These are phyloP conservation scores for Eupelmus urozonus DNA, from an alignment of 2,888 invertebrate genomes.

Conservation along the genomic window DNA sequence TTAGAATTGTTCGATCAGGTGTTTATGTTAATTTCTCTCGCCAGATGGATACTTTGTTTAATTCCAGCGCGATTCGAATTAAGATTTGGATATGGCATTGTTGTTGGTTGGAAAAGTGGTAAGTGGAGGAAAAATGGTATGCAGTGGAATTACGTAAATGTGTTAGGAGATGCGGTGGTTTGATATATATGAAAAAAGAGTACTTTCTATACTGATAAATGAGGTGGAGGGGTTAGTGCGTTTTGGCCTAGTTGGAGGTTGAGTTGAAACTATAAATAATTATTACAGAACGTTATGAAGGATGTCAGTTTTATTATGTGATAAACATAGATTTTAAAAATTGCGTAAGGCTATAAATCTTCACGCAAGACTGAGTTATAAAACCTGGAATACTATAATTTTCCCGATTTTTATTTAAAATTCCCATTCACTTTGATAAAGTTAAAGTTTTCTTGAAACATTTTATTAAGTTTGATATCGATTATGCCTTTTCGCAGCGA, in stretches of 20 bases:
- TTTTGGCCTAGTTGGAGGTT: neutral
- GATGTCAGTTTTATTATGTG: constrained; percentile 15
- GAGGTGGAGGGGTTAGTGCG: neutral
- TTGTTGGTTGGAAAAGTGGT: neutral
- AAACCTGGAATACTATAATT: constrained; percentile 4
- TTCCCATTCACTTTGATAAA: neutral
- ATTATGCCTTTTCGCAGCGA: too few relatives aligned
- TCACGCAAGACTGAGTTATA: neutral
- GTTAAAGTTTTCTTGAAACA: neutral
- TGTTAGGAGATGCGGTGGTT: neutral
- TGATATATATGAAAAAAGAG: constrained; percentile 8
- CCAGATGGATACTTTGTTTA: neutral
- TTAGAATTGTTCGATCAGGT: constrained; percentile 35
- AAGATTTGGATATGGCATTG: constrained; percentile 24
- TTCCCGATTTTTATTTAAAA: neutral
- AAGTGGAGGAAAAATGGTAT: neutral
- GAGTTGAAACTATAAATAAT: constrained; percentile 7
- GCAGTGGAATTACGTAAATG: neutral
- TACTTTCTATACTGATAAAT: constrained; percentile 11
- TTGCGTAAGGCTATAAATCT: constrained; percentile 21
- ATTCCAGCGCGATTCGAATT: constrained; percentile 18
- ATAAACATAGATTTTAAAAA: constrained; percentile 28
- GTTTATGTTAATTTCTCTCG: constrained; percentile 34
- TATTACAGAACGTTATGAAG: constrained; percentile 3
- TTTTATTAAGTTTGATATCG: too few relatives aligned